phyloP scores from a whole-genome alignment of 2,113 vertebrate genomes.

The Callopanchax toddi region DNA sequence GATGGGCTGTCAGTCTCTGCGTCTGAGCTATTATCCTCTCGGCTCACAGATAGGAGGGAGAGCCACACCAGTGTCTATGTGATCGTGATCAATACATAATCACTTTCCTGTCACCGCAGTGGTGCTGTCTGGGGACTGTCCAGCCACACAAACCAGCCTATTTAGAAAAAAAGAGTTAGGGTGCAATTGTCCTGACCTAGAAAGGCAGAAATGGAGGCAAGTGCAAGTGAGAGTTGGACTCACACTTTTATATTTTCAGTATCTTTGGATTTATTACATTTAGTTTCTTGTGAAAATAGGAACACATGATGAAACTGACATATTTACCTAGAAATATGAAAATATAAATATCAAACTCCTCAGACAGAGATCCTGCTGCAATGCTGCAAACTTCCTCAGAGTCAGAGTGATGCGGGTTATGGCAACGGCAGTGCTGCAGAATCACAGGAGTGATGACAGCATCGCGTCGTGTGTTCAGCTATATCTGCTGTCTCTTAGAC shows the following conservation, averaged over 20 bases:
- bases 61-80: constrained; percentile 66
- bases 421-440: background rate
- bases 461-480: background rate
- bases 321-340: constrained; percentile 6
- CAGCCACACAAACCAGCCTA: constrained; percentile 51
- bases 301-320: constrained; percentile 3
- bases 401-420: background rate
- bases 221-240: constrained; percentile 29
- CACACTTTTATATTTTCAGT: constrained; percentile 33
- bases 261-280: constrained; percentile 36
- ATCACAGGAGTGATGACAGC: background rate
- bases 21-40: constrained; percentile 74
- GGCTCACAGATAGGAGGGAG: constrained; percentile 56
- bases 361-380: background rate
- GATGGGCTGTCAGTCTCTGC: constrained; percentile 59
- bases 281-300: constrained; percentile 4
- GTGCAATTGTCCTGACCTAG: constrained; percentile 62
- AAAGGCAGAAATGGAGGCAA: constrained; percentile 31
- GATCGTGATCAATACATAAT: constrained; percentile 78
- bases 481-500: background rate
- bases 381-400: background rate
- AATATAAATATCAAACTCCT: background rate
- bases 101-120: constrained; percentile 69
- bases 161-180: constrained; percentile 51
- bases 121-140: constrained; percentile 54